Evolutionary conservation across 2,113 vertebrate species (phyloP), one percentile per base, ranked within the genome.

Genomic region (Trematocara unimaculatum): DNA sequence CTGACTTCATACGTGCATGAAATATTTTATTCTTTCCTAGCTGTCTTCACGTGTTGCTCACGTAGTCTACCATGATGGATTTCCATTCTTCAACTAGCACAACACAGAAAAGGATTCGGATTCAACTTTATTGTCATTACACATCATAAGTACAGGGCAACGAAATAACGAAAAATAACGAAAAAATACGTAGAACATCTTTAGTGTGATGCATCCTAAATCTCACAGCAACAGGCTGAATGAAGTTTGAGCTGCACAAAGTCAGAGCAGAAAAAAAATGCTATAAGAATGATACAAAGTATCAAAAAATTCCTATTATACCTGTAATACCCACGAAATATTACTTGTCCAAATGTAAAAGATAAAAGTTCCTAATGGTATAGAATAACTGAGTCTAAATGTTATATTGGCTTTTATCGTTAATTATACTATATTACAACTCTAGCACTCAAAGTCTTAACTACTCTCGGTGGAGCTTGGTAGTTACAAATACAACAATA

Each of bases 51-150:
- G 98, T 99, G 60, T 97, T 97, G 86, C 97, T 97, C 89, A 98
- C 91, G 62, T 99, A 97, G 92, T 99, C 98, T 6, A 96, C 97
- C 13, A 98, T 97, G 18, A 96, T 96, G 35, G 98, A 98, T 84
- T 96, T 97, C 98, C 98, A 99, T 0, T 94, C 90, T 23, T 97
- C 96, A 0, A 92, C 96, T 85, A 97, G 95, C 5, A 98, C 91
- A 0, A 93, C 94, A 87, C 97, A 98, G 88, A 97, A 72, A 0
- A 96, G 95, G 51, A 62, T 62, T 62, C 0, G 3, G 1, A 62
- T 62, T 33, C 31, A 62, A 64, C 60, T 64, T 64, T 64, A 64
- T 64, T 64, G 60, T 35, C 17, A 35, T 64, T 64, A 35, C 17
- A 64, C 60, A n/a, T 62, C 0, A 35, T 35, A 35, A 64, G 9